Evolutionary conservation across 2,888 invertebrate species (phyloP), one percentile per base, ranked within the genome.

Genomic region (Apantesis nais): DNA sequence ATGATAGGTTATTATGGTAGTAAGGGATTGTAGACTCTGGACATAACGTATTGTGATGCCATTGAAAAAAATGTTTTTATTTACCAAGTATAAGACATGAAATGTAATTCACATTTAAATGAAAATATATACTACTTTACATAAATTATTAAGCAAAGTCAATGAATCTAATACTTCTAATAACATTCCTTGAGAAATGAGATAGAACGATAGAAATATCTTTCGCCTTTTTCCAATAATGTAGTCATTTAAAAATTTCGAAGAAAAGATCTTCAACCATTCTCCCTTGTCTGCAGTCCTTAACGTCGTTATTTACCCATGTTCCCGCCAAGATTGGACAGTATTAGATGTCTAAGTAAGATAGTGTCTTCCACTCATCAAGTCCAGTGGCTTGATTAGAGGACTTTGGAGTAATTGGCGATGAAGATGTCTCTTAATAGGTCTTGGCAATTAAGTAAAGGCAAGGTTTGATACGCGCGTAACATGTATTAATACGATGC

Each of bases 371-470:
- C 34, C 34, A 34, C 34, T 34, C n/a, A n/a, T n/a, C n/a, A 34
- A 34, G 34, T 34, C 34, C 34, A 34, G 34, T 34, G 60, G 11
- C 60, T 67, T 71, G 67, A 64, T 71, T 63, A 71, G 22, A 29
- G 62, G 22, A 58, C 62, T 64, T 39, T n/a, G n/a, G 5, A 31
- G 16, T 73, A 73, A 72, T 78, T 73, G 74, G 63, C 25, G n/a
- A 72, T 70, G 64, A 63, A 72, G 71, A 72, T 72, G 63, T 68
- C 66, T 64, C 37, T 72, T 0, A 68, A 72, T 67, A 72, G 48
- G 52, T 41, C 34, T 68, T 64, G 31, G 65, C 74, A 77, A 71
- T 77, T 75, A 62, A 25, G 16, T 60, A 31, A 48, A 11, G 52
- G 22, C 31, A 39, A 34, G 60, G 58, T 67, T 76, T 70, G 34